These are phyloP conservation scores for Pristionchus fissidentatus DNA, from an alignment of 2,888 invertebrate species.

Conservation along the genomic window DNA sequence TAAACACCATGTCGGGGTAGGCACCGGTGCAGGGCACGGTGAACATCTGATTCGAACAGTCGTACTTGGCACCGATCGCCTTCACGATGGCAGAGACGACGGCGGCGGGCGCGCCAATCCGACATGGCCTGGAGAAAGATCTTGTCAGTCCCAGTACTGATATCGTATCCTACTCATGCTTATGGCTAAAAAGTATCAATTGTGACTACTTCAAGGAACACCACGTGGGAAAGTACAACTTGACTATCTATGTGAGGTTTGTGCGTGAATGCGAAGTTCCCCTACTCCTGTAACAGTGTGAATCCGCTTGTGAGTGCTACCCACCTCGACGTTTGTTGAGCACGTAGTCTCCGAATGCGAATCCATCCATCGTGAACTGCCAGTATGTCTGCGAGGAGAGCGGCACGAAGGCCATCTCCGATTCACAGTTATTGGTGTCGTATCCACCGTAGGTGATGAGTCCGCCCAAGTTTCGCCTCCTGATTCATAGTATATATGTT, in stretches of 20 bases:
- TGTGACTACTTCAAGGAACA: constrained; percentile 56
- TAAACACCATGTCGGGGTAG: constrained; percentile 63
- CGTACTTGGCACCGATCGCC: constrained; percentile 61
- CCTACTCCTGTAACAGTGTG: too few relatives aligned
- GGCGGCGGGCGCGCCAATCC: constrained; percentile 61
- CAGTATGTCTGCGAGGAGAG: constrained; percentile 70
- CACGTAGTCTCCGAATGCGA: constrained; percentile 61
- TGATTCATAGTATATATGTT: too few relatives aligned
- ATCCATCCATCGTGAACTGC: constrained; percentile 67
- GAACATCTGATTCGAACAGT: constrained; percentile 56
- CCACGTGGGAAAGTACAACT: too few relatives aligned
- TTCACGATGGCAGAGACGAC: constrained; percentile 56
- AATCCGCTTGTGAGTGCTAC: too few relatives aligned
- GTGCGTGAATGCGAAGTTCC: too few relatives aligned
- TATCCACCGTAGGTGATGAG: constrained; percentile 71
- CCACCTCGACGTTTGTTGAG: neutral
- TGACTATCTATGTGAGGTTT: too few relatives aligned
- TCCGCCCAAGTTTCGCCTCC: too few relatives aligned
- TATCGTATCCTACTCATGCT: too few relatives aligned
- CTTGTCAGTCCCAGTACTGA: constrained; percentile 65
- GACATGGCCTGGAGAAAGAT: too few relatives aligned
- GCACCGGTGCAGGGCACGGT: constrained; percentile 61
- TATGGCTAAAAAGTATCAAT: too few relatives aligned
- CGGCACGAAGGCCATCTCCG: constrained; percentile 63
- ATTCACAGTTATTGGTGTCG: constrained; percentile 67